Conservation (phyloP, 2,888 invertebrate genomes). For the Phasia obesa region DNA sequence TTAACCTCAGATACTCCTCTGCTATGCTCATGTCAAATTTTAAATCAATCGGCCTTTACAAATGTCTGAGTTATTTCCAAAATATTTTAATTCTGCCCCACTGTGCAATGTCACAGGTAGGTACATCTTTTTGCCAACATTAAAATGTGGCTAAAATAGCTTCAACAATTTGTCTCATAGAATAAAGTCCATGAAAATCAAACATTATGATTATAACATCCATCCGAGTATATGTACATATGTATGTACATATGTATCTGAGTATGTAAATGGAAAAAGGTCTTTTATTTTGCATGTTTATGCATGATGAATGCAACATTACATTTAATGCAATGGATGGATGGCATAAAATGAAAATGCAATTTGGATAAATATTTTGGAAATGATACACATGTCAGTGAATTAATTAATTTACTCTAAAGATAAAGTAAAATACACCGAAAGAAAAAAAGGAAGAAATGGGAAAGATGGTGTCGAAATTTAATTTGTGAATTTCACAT, state of each 20-base stretch:
- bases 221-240: background rate
- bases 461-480: conserved; percentile 24
- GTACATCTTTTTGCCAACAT: background rate
- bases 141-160: conserved; percentile 53
- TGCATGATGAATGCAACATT: conserved; percentile 48
- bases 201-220: conserved; percentile 34
- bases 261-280: background rate
- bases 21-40: too few relatives aligned
- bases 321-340: conserved; percentile 36
- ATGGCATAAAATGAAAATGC: conserved; percentile 45
- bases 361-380: conserved; percentile 52
- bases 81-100: too few relatives aligned
- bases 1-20: too few relatives aligned
- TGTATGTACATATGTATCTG: too few relatives aligned
- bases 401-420: conserved; percentile 82
- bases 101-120: background rate
- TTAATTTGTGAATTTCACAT: conserved; percentile 34
- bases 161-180: conserved; percentile 35
- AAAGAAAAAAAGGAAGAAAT: conserved; percentile 37
- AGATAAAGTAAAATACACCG: conserved; percentile 72
- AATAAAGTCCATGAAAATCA: conserved; percentile 15
- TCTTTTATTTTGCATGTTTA: conserved; percentile 34
- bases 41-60: too few relatives aligned
- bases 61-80: too few relatives aligned
- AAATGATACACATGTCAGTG: conserved; percentile 78